Conservation (phyloP, 2,797 vertebrate genomes). For the Hybognathus amarus region DNA sequence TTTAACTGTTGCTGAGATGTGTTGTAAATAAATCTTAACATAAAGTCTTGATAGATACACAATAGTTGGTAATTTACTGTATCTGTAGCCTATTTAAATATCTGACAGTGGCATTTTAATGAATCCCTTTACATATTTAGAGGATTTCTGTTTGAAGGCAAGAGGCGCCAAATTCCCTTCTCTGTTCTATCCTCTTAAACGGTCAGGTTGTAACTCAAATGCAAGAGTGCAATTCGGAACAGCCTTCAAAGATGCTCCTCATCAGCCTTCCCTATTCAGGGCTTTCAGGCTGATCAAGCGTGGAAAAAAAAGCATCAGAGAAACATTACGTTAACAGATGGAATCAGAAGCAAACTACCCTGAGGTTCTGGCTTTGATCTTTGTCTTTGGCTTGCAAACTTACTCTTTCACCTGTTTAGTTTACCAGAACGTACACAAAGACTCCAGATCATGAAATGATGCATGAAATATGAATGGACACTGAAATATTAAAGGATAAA, state of each 20-base stretch:
- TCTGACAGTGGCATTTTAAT: background rate
- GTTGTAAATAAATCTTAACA: background rate
- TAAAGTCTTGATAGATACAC: background rate
- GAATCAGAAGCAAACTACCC: constrained; percentile 66
- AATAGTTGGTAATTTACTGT: background rate
- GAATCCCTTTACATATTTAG: background rate
- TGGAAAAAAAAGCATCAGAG: constrained; percentile 62
- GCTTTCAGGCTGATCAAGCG: constrained; percentile 56
- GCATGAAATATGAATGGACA: constrained; percentile 75
- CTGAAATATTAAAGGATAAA: constrained; percentile 74
- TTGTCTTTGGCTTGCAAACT: constrained; percentile 70
- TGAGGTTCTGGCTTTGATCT: constrained; percentile 73
- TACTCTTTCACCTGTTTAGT: constrained; percentile 54
- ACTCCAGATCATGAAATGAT: constrained; percentile 3
- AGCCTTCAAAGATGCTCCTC: constrained; percentile 24
- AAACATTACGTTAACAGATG: constrained; percentile 67
- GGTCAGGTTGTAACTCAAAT: background rate
- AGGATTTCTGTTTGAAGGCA: background rate
- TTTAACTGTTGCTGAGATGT: background rate
- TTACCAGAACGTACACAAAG: constrained; percentile 58
- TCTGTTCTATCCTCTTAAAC: background rate
- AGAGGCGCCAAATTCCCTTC: background rate
- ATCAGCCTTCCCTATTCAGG: constrained; percentile 4
- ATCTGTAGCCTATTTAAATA: background rate
- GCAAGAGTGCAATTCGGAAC: background rate